phyloP scores from a whole-genome alignment of 2,888 invertebrate genomes.

The Nemotelus pantherinus region DNA sequence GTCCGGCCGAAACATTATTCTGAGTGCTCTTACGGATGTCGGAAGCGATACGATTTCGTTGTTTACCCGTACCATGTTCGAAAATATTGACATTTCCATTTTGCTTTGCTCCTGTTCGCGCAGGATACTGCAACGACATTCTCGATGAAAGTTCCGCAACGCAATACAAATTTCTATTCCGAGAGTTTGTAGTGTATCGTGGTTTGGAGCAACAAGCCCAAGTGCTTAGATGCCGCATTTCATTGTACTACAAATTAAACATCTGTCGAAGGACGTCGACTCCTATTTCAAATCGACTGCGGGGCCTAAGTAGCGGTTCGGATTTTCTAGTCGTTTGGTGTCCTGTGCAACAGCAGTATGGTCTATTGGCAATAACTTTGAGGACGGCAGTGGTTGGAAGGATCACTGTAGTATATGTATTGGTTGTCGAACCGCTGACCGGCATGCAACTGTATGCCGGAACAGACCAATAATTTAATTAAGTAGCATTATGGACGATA shows the following conservation, averaged over 20 bases:
- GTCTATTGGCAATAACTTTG: no score
- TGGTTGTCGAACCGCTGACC: no score
- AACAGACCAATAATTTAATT: no score
- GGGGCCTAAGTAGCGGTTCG: not conserved
- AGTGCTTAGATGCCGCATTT: not conserved
- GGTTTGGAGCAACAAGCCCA: not conserved
- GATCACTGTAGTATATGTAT: no score
- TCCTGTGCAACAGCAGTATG: no score
- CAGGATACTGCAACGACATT: constrained; percentile 8
- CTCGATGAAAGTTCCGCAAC: not conserved
- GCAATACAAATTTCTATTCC: not conserved
- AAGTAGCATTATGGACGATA: no score
- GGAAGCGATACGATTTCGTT: constrained; percentile 26
- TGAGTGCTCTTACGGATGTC: constrained; percentile 31
- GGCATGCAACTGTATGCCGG: no score
- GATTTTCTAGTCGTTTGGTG: no score
- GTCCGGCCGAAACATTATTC: constrained; percentile 22
- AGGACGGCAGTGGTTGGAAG: no score
- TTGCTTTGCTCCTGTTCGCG: constrained; percentile 1
- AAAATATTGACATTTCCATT: constrained; percentile 40
- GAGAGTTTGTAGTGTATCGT: not conserved
- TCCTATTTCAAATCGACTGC: not conserved
- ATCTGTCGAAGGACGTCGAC: constrained; percentile 8
- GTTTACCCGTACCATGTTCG: constrained; percentile 36
- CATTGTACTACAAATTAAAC: constrained; percentile 13